Base-by-base conservation (phyloP, 1,140 invertebrate genomes). In the Artemia franciscana region DNA sequence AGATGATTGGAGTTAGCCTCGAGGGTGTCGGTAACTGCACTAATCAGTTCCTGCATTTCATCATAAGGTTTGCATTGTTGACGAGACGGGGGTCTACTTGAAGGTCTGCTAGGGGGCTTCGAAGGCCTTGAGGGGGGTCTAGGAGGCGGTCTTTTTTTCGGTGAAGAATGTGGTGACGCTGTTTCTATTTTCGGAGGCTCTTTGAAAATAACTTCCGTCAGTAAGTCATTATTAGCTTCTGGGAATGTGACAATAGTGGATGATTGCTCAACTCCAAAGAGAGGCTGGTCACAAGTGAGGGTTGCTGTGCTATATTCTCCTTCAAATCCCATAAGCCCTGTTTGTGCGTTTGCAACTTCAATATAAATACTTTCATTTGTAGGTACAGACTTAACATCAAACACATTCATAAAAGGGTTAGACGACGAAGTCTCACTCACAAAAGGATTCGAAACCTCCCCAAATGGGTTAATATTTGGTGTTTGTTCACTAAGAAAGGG, bases 1-100 rank as follows among this genome's bases (percentile, higher is more conserved):
- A 90, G 69, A 70, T 87, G 82, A 21, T 85, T 84, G 61, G 86
- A 89, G 0, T 86, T 86, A 25, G 87, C 85, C 70, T 91, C 86
- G 84, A 91, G 82, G 57, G 85, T 85, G 4, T 85, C 87, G 24
- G 88, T 89, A 0, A 91, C 86, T 12, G 84, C 86, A 58, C 85
- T 77, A 24, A 91, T 83, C 2, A 91, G 74, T 69, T 90, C 84
- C 77, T 90, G 85, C 0, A 87, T 90, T 70, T 26, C 39, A 15
- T 26, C 27, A 24, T 26, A 60, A n/a, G 63, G 39, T 62, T 58
- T 56, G 57, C 62, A 9, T 30, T 51, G 4, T 30, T 65, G 24
- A 5, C 26, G 21, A 18, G 60, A 26, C 12, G 60, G 60, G 15
- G 15, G 26, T 25, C 12, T 26, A 5, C 30, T 25, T 24, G 58